Percentiles rank a stretch among this genome's conserved stretches.
Evolutionary conservation across 2,113 vertebrate genomes (phyloP).

Genomic region (Vidua chalybeata): DNA sequence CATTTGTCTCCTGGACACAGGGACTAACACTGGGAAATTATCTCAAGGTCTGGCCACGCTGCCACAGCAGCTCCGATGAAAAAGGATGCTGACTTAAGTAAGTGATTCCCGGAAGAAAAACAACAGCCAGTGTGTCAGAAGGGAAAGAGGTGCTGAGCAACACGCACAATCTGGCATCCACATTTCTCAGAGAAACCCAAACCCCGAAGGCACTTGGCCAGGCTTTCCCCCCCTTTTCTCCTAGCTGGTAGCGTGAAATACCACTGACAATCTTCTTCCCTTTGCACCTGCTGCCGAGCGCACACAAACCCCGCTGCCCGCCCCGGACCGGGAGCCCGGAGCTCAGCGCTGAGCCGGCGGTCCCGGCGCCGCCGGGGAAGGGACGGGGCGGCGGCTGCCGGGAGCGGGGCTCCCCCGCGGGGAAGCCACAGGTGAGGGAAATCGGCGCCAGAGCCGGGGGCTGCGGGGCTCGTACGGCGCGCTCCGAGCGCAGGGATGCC

Average conservation of each 20-base stretch:
- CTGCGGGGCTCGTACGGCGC: background rate
- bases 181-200: background rate
- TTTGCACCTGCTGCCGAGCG: background rate
- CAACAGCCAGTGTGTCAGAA: background rate
- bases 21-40: background rate
- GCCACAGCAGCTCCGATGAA: background rate
- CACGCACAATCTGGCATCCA: background rate
- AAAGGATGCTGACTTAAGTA: background rate
- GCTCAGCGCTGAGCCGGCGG: background rate
- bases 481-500: background rate
- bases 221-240: background rate
- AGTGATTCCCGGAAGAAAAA: background rate
- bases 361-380: background rate
- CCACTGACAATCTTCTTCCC: fast-evolving
- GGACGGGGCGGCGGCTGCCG: background rate
- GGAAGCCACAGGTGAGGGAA: background rate
- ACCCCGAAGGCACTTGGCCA: background rate
- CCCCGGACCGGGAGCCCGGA: background rate
- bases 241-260: background rate
- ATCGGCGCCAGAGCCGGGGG: background rate
- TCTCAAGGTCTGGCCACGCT: background rate
- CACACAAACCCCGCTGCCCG: background rate
- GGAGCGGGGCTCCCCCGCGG: background rate
- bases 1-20: background rate
- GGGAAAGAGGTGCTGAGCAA: background rate